A percentile compares a stretch with the other conserved stretches of the same genome.
Conservation (phyloP, 2,888 invertebrate genomes). For the Amblyteles armatorius region DNA sequence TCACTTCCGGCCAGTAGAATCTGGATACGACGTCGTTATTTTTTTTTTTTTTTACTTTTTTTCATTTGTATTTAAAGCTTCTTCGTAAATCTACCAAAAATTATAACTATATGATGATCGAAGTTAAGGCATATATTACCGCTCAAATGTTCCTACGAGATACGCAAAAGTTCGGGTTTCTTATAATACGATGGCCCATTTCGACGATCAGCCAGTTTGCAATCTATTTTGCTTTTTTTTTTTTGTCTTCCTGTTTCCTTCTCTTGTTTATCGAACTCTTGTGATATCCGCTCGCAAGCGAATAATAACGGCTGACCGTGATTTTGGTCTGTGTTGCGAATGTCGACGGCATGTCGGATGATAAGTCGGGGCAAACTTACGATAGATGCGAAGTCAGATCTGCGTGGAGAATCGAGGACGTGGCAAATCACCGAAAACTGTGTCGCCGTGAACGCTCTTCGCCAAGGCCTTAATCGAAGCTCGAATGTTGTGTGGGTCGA, state of each 20-base stretch:
- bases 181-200: conserved; percentile 37
- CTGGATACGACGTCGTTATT: conserved; percentile 67
- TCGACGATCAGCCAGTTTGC: conserved; percentile 13
- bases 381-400: conserved; percentile 87
- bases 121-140: conserved; percentile 67
- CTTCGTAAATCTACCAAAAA: conserved; percentile 71
- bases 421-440: conserved; percentile 95
- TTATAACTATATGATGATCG: conserved; percentile 70
- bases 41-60: conserved; percentile 56
- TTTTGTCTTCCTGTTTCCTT: conserved; percentile 3
- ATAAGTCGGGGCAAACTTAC: conserved; percentile 21
- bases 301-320: conserved; percentile 53
- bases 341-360: conserved; percentile 36
- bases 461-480: conserved; percentile 97
- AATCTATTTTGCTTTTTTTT: background rate
- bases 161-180: conserved; percentile 64
- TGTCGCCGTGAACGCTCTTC: conserved; percentile 94
- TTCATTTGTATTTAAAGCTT: conserved; percentile 72
- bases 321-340: conserved; percentile 19
- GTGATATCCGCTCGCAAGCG: conserved; percentile 43
- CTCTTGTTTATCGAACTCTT: conserved; percentile 51
- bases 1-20: conserved; percentile 66
- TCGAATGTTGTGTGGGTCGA: conserved; percentile 91
- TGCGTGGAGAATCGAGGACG: conserved; percentile 94
- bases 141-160: conserved; percentile 65